Conservation (phyloP, 2,113 vertebrate species). For the Okapia johnstoni region DNA sequence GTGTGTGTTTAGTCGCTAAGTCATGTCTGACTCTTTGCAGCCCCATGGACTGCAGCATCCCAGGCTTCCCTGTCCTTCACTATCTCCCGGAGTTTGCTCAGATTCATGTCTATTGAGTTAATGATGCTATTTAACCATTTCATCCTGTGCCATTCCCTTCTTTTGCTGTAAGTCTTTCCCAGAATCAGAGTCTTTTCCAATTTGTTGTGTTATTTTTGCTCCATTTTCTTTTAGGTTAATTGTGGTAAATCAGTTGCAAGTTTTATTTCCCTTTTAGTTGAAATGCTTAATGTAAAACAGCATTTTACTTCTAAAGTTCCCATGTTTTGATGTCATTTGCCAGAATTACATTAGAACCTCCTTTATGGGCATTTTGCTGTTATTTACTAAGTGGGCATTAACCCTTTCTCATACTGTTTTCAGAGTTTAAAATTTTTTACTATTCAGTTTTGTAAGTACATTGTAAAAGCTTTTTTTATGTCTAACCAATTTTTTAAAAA, state of each 20-base stretch:
- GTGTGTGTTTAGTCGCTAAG: background rate
- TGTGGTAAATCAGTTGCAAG: background rate
- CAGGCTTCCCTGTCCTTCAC: background rate
- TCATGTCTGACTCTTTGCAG: background rate
- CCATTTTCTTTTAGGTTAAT: conserved; percentile 5
- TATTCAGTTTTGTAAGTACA: conserved; percentile 18
- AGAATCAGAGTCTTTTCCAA: background rate
- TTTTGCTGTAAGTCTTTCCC: background rate
- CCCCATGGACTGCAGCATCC: background rate
- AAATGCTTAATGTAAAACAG: background rate
- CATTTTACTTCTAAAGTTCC: conserved; percentile 1
- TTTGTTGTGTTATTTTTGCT: background rate
- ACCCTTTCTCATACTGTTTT: background rate
- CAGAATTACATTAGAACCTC: background rate
- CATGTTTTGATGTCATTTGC: conserved; percentile 23
- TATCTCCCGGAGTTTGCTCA: background rate
- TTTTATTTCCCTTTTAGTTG: conserved; percentile 36
- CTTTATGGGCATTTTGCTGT: background rate
- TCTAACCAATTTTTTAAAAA: background rate
- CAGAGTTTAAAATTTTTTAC: background rate
- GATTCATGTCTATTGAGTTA: background rate
- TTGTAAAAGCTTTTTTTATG: background rate
- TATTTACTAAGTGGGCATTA: conserved; percentile 7
- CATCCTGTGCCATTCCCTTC: background rate
- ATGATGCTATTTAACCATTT: background rate